phyloP scores from a whole-genome alignment of 2,113 vertebrate species.

The Harpagus bidentatus region DNA sequence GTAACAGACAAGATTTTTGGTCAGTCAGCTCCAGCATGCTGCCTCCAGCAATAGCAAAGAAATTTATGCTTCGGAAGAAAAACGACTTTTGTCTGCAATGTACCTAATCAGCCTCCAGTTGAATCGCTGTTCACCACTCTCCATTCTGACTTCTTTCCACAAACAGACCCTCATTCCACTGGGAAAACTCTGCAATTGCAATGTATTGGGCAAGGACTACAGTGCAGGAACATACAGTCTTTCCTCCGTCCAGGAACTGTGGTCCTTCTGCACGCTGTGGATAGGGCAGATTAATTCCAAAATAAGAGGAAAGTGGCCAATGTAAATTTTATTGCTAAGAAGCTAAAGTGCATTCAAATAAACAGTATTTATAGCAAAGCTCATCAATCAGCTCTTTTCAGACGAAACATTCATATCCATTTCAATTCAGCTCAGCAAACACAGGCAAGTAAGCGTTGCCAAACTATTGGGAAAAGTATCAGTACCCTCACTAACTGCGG shows the following conservation, averaged over 20 bases:
- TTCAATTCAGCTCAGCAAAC: not conserved
- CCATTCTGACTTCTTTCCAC: not conserved
- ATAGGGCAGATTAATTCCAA: not conserved
- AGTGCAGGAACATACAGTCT: not conserved
- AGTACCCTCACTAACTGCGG: not conserved
- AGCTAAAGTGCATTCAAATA: not conserved
- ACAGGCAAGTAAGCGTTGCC: not conserved
- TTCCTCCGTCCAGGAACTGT: not conserved
- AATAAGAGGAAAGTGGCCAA: not conserved
- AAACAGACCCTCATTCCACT: not conserved
- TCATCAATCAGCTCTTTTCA: not conserved
- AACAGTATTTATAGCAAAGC: not conserved
- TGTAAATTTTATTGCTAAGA: not conserved
- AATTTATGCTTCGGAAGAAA: not conserved
- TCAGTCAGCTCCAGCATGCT: not conserved
- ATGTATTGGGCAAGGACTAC: not conserved
- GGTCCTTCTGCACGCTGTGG: not conserved
- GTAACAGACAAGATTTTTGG: not conserved
- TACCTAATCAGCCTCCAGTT: not conserved
- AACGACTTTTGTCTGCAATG: not conserved
- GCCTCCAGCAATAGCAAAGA: not conserved
- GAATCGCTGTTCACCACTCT: not conserved
- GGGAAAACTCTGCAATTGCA: not conserved
- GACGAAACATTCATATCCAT: not conserved
- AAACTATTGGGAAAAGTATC: not conserved